Conservation (phyloP, 2,113 vertebrate species). For the Ornithorhynchus anatinus region DNA sequence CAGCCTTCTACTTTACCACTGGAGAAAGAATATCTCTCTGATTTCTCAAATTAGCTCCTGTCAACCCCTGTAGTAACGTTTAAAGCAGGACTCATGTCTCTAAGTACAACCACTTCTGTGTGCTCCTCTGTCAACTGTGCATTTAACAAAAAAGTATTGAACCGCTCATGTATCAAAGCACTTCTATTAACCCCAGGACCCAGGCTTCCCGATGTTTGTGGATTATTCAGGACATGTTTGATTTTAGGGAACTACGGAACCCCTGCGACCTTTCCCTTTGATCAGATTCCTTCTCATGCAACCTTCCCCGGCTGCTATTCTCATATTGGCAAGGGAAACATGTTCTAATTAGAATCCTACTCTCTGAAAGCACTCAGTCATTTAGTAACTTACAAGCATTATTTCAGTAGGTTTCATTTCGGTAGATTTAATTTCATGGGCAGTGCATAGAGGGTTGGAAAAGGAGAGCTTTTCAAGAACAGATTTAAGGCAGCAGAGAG, state of each 20-base stretch:
- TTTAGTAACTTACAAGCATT: not conserved
- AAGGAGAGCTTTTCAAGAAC: conserved; percentile 20
- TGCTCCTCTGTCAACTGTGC: not conserved
- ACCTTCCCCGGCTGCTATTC: not conserved
- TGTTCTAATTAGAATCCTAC: not conserved
- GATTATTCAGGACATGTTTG: not conserved
- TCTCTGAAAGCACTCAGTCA: not conserved
- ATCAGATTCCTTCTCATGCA: not conserved
- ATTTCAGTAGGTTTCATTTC: conserved; percentile 2
- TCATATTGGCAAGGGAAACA: not conserved
- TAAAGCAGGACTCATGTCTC: not conserved
- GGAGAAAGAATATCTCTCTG: no score
- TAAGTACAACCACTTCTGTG: not conserved
- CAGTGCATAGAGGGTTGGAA: not conserved
- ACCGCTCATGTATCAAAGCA: accelerated
- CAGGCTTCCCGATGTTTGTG: not conserved
- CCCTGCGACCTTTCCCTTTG: not conserved
- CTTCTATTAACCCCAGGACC: not conserved
- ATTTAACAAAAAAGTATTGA: not conserved
- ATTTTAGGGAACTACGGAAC: not conserved
- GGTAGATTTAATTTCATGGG: conserved; percentile 2
- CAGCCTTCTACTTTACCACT: no score
- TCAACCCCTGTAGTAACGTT: no score
- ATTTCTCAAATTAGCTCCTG: no score
- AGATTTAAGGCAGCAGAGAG: not conserved